Conservation (phyloP, 2,113 vertebrate genomes). For the Heteronetta atricapilla region DNA sequence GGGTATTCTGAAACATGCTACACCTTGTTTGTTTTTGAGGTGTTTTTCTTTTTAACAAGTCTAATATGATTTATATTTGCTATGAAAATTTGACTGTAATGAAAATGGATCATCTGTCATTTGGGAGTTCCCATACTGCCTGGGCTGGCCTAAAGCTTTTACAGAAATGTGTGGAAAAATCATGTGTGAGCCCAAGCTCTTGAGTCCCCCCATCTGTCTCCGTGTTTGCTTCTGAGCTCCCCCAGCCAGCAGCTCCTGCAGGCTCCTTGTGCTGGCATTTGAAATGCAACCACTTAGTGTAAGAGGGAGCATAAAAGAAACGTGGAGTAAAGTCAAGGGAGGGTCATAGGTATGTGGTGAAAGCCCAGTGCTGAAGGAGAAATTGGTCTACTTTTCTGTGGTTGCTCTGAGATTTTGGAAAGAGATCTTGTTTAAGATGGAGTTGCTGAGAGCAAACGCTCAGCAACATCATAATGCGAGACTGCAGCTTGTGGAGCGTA, state of each 20-base stretch:
- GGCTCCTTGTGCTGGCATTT: not conserved
- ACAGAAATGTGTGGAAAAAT: not conserved
- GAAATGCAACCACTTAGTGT: not conserved
- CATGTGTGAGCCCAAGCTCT: not conserved
- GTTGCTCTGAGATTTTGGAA: not conserved
- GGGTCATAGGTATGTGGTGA: not conserved
- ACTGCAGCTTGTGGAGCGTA: not conserved
- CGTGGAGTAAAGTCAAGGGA: not conserved
- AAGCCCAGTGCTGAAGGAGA: not conserved
- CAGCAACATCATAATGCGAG: not conserved
- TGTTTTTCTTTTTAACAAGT: slow-evolving; percentile 16
- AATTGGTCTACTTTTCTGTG: not conserved
- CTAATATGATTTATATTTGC: slow-evolving; percentile 6
- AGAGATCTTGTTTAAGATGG: not conserved
- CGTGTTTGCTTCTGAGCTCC: not conserved
- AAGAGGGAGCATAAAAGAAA: not conserved
- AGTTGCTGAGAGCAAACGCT: not conserved
- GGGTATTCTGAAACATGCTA: not conserved
- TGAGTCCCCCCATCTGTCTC: not conserved
- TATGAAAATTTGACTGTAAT: slow-evolving; percentile 17
- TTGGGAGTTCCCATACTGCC: not conserved
- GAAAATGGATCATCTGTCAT: slow-evolving; percentile 15
- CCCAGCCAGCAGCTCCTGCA: not conserved
- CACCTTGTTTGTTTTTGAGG: not conserved
- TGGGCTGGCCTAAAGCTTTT: not conserved